Conservation (phyloP, 2,113 vertebrate species). For the Dasyornis broadbenti region DNA sequence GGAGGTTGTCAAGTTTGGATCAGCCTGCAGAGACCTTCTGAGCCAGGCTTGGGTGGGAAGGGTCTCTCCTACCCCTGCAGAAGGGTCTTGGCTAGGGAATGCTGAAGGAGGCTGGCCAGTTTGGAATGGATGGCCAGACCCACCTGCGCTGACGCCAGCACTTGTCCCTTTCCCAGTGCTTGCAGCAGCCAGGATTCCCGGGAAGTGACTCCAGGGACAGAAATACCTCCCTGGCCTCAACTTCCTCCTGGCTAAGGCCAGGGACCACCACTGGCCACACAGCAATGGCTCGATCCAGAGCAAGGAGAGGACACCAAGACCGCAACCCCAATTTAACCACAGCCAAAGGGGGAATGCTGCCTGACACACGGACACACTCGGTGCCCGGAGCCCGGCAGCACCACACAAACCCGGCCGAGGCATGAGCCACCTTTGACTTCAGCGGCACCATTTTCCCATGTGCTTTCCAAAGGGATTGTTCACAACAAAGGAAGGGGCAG, state of each 20-base stretch:
- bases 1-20: background rate
- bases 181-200: accelerated
- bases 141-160: background rate
- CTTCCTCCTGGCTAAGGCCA: background rate
- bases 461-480: background rate
- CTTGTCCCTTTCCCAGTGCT: background rate
- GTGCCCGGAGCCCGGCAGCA: accelerated
- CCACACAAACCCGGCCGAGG: background rate
- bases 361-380: accelerated
- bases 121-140: background rate
- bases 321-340: background rate
- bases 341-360: accelerated
- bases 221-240: background rate
- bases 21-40: background rate
- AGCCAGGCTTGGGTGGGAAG: background rate
- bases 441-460: accelerated
- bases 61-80: background rate
- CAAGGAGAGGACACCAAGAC: background rate
- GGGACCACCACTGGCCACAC: accelerated
- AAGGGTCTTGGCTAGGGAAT: background rate
- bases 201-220: background rate
- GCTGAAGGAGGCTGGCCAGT: background rate
- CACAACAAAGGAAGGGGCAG: background rate
- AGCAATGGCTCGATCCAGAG: background rate
- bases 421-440: accelerated